Evolutionary conservation across 2,113 vertebrate genomes (phyloP), one percentile per base, ranked within the genome.

Genomic region (Bucco capensis): DNA sequence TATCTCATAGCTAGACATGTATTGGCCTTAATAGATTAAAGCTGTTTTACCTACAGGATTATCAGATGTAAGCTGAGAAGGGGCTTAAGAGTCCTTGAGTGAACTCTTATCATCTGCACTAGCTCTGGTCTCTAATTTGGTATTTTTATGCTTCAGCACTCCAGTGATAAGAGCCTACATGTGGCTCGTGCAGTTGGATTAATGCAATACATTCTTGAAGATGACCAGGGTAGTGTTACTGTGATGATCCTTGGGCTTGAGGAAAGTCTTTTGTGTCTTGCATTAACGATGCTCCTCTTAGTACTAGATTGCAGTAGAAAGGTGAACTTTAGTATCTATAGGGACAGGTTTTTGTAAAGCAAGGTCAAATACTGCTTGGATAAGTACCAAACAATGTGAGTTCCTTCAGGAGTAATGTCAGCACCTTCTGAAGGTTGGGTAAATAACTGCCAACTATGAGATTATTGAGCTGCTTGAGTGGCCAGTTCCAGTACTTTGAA

Each of bases 11-110:
- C 73, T 67, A 37, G 70, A 71, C 44, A 37, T 72, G 37, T 71
- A 27, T 49, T 90, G 25, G 53, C 69, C 65, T 75, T 75, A 77
- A 35, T 62, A 86, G 42, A 66, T 24, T 50, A 73, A 86, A 75
- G 69, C 81, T 92, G 25, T 83, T 82, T 73, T 47, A 83, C 81
- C 19, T 58, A 67, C 57, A 67, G 49, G 65, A 86, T 82, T 77
- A 88, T 66, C 19, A 14, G 67, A 44, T 82, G 81, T 89, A 90
- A 95, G 46, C 65, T 73, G 86, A 95, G 92, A 88, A 90, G 31
- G 38, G 37, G 24, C 24, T 82, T 81, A 78, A 50, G 69, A 77
- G 60, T 90, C 80, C 91, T 81, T 57, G 88, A 69, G n/a, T 89
- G 89, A 93, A 90, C 86, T 91, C 38, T 65, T 6, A n/a, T 74